Conservation (phyloP, 2,797 vertebrate species). For the Coccyzus lansbergi region DNA sequence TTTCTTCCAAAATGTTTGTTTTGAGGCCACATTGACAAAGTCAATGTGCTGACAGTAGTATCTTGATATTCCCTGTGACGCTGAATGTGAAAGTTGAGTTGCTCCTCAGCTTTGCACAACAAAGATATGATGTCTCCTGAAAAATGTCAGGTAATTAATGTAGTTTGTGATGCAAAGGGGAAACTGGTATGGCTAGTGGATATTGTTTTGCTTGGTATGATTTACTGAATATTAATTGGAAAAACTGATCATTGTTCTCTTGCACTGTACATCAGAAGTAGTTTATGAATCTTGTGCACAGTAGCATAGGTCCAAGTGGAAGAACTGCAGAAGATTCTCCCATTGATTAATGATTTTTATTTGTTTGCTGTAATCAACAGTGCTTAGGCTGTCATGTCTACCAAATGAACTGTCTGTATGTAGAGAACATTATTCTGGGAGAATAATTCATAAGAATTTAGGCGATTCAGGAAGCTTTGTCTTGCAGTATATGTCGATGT, state of each 20-base stretch:
- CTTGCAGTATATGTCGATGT: neutral
- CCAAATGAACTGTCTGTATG: neutral
- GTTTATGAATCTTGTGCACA: neutral
- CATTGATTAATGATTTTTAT: neutral
- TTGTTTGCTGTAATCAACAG: neutral
- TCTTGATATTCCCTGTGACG: neutral
- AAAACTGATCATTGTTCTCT: neutral
- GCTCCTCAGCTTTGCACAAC: neutral
- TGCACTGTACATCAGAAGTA: neutral
- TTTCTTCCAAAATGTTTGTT: neutral
- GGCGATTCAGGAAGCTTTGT: neutral
- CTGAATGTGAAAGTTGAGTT: neutral
- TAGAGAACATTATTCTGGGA: neutral
- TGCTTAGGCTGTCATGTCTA: neutral
- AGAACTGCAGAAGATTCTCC: neutral
- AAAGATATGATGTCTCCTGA: neutral
- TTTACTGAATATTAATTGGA: neutral
- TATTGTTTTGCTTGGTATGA: neutral
- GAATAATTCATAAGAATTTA: neutral
- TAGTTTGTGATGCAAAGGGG: neutral
- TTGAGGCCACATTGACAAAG: neutral
- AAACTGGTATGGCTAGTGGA: neutral
- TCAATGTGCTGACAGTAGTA: neutral
- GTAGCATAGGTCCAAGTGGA: neutral
- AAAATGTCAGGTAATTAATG: neutral